These are phyloP conservation scores for Axinella damicornis DNA, from an alignment of 37 sponge, comb jelly and placozoan species.

Conservation along the genomic window DNA sequence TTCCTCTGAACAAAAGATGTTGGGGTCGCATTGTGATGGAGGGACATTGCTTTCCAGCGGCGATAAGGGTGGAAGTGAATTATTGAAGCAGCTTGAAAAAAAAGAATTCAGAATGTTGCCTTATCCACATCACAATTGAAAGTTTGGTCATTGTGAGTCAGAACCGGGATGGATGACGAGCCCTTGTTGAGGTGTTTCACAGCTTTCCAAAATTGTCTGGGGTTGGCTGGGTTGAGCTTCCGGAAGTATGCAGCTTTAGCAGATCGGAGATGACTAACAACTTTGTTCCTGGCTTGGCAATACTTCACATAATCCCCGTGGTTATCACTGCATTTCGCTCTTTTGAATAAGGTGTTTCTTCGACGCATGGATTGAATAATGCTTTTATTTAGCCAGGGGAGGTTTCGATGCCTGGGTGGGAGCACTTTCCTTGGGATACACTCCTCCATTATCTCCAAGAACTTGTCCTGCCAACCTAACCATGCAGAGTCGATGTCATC, in stretches of 20 bases:
- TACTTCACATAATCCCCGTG: too few species aligned
- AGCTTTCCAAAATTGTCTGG: conserved; percentile 11
- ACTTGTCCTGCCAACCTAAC: too few species aligned
- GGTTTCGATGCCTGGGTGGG: too few species aligned
- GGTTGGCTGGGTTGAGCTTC: background rate
- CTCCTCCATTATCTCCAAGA: too few species aligned
- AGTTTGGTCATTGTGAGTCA: background rate
- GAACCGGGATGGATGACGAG: background rate
- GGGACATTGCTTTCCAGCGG: background rate
- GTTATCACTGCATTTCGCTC: too few species aligned
- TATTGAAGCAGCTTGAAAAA: background rate
- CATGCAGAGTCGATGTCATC: too few species aligned
- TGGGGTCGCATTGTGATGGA: background rate
- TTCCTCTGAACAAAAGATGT: too few species aligned
- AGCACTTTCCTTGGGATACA: too few species aligned
- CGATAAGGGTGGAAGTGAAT: background rate
- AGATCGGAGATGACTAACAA: background rate
- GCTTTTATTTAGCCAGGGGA: too few species aligned
- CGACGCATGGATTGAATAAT: too few species aligned
- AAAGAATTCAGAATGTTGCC: background rate
- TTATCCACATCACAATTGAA: background rate
- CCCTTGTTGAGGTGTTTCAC: background rate
- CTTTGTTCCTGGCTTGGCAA: background rate
- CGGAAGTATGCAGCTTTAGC: background rate
- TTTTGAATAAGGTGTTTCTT: too few species aligned